A percentile compares a stretch with the other conserved stretches of the same genome.
Evolutionary conservation across 2,888 invertebrate species (phyloP).

Genomic region (Saturnia pavonia): DNA sequence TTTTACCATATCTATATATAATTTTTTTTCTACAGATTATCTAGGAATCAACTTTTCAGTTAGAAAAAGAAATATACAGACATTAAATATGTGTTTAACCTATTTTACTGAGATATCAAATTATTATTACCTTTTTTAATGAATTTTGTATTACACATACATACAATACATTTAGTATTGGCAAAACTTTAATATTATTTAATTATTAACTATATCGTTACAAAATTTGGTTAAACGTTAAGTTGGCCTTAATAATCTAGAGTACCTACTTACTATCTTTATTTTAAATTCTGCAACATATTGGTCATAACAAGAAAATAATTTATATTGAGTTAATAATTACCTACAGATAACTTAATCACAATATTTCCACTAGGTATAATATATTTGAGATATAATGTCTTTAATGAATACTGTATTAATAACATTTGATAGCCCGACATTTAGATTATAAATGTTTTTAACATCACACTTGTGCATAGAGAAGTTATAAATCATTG

Average conservation of each 20-base stretch:
- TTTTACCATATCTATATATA: no score
- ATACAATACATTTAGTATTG: no score
- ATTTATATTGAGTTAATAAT: conserved; percentile 53
- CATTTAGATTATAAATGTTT: conserved; percentile 37
- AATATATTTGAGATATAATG: conserved; percentile 57
- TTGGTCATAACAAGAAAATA: conserved; percentile 35
- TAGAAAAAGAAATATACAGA: no score
- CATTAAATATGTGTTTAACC: no score
- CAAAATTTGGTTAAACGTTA: neutral
- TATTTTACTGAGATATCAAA: no score
- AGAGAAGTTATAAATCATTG: neutral
- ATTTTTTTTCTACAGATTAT: no score
- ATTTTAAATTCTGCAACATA: neutral
- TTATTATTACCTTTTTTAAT: no score
- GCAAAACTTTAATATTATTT: no score
- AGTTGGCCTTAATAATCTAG: neutral
- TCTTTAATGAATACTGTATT: conserved; percentile 67
- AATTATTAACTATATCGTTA: neutral
- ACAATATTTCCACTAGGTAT: conserved; percentile 44
- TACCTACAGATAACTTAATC: conserved; percentile 54
- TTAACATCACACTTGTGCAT: conserved; percentile 19
- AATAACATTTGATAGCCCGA: conserved; percentile 58
- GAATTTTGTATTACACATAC: no score
- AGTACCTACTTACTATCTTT: neutral
- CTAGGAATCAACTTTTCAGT: no score